Percentiles rank a stretch among this genome's conserved stretches.
phyloP scores from a whole-genome alignment of 2,888 invertebrate genomes.

The Adineta ricciae region DNA sequence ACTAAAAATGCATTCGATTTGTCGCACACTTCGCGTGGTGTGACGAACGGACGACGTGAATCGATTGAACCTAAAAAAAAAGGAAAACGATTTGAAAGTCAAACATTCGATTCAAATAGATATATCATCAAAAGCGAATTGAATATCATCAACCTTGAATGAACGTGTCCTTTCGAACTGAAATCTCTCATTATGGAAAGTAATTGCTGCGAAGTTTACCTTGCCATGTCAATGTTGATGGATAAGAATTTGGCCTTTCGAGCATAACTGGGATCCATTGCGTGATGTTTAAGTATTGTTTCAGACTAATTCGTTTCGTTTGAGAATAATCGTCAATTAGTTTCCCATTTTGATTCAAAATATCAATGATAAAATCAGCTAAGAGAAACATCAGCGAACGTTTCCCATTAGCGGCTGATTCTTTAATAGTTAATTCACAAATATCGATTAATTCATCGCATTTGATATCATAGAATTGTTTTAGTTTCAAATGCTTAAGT shows the following conservation, averaged over 20 bases:
- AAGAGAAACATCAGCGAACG: slow-evolving; percentile 22
- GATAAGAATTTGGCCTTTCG: slow-evolving; percentile 29
- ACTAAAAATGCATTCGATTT: slow-evolving; percentile 14
- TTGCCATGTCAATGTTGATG: slow-evolving; percentile 30
- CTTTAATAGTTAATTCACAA: slow-evolving; percentile 26
- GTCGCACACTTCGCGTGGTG: slow-evolving; percentile 32
- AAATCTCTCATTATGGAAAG: too few species aligned
- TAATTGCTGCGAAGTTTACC: neutral
- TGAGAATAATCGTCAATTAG: slow-evolving; percentile 29
- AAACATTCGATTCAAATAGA: too few species aligned
- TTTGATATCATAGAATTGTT: slow-evolving; percentile 25
- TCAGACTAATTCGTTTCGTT: slow-evolving; percentile 27
- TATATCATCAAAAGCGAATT: too few species aligned
- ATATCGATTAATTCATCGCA: slow-evolving; percentile 34
- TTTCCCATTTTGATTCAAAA: neutral
- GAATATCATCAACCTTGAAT: too few species aligned
- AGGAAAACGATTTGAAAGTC: too few species aligned
- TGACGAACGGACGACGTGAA: neutral
- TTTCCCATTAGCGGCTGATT: neutral
- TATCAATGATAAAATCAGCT: slow-evolving; percentile 29
- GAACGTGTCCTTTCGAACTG: too few species aligned
- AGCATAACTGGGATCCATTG: slow-evolving; percentile 31
- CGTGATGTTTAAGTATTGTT: slow-evolving; percentile 27
- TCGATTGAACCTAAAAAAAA: neutral
- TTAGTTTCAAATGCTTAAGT: slow-evolving; percentile 25